A percentile compares a stretch with the other conserved stretches of the same genome.
Evolutionary conservation across 2,888 invertebrate species (phyloP).

Genomic region (Brenthis daphne): DNA sequence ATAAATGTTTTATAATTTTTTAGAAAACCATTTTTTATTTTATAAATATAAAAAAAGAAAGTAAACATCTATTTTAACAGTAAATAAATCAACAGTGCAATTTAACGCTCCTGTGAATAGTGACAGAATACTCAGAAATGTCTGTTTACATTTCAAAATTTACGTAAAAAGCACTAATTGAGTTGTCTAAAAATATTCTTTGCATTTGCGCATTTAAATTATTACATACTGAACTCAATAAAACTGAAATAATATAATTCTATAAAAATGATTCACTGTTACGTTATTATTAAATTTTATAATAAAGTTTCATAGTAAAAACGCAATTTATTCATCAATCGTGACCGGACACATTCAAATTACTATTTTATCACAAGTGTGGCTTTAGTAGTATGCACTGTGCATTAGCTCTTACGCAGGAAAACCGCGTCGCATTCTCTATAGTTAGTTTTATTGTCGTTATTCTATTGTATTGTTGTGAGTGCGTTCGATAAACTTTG

Average conservation of each 20-base stretch:
- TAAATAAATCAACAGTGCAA: constrained; percentile 20
- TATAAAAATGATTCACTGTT: no score
- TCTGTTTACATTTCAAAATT: constrained; percentile 23
- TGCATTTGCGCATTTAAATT: background rate
- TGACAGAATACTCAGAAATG: constrained; percentile 29
- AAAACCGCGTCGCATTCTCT: constrained; percentile 36
- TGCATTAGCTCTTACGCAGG: constrained; percentile 26
- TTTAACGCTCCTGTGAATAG: constrained; percentile 18
- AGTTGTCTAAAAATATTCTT: constrained; percentile 14
- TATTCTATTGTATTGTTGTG: constrained; percentile 65
- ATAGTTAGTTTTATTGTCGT: constrained; percentile 61
- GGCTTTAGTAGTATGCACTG: constrained; percentile 1
- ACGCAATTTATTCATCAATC: background rate
- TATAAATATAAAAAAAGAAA: no score
- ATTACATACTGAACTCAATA: no score
- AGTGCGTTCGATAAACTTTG: constrained; percentile 78
- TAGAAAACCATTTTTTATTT: no score
- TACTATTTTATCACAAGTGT: constrained; percentile 12
- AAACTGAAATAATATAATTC: no score
- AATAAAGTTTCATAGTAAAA: background rate
- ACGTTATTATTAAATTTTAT: no score
- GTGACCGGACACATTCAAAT: constrained; percentile 5
- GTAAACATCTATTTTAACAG: background rate
- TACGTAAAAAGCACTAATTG: constrained; percentile 31
- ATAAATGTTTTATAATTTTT: no score